Evolutionary conservation across 2,113 vertebrate genomes (phyloP).

Genomic region (Terrapene triunguis): DNA sequence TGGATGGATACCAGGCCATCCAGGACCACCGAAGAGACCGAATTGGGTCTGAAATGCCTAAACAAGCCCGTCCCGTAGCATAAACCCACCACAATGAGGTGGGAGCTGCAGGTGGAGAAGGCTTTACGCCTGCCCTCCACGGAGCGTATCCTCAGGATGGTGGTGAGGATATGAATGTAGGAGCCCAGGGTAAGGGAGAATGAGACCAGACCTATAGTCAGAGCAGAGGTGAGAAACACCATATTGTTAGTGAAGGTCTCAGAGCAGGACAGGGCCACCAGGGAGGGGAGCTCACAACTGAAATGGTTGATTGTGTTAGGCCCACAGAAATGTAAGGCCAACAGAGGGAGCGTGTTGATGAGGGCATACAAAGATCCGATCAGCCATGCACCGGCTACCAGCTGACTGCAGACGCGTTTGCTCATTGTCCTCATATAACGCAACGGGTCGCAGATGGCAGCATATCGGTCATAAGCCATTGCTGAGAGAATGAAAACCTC

Average conservation of each 20-base stretch:
- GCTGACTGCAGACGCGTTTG: not conserved
- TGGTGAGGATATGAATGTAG: not conserved
- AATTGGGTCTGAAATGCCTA: not conserved
- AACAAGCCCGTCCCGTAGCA: not conserved
- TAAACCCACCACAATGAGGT: not conserved
- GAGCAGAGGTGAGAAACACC: not conserved
- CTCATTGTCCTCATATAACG: constrained; percentile 47
- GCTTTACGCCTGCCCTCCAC: not conserved
- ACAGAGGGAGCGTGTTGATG: not conserved
- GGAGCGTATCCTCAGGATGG: not conserved
- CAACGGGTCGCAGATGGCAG: constrained; percentile 55
- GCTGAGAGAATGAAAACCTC: constrained; percentile 58
- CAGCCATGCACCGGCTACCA: not conserved
- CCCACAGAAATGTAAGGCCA: not conserved
- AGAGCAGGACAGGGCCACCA: not conserved
- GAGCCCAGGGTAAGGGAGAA: not conserved
- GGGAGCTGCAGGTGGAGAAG: constrained; percentile 13
- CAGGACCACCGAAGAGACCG: not conserved
- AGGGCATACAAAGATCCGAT: not conserved
- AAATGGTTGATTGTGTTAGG: constrained; percentile 19
- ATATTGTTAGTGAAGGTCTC: not conserved
- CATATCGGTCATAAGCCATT: constrained; percentile 53
- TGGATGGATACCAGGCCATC: not conserved
- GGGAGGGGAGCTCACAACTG: not conserved
- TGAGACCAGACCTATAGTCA: not conserved